These are phyloP conservation scores for Neolamprologus sp. DNA, from an alignment of 2,113 vertebrate species.

Conservation along the genomic window DNA sequence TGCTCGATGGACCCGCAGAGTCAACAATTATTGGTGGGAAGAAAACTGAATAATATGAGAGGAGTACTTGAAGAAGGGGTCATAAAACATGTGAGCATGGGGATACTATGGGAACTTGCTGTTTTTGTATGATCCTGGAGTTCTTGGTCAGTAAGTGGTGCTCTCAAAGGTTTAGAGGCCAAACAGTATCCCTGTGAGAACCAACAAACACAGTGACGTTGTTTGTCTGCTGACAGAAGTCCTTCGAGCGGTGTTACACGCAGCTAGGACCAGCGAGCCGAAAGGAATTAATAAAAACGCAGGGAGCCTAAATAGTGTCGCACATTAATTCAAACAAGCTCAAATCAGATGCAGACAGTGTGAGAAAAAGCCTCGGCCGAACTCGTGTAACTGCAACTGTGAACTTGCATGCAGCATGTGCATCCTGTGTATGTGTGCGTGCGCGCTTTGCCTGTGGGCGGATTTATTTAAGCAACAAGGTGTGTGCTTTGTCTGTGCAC, in stretches of 20 bases:
- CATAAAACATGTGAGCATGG: neutral
- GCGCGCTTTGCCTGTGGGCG: neutral
- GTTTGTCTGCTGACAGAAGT: conserved; percentile 8
- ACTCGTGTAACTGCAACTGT: neutral
- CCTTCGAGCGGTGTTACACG: neutral
- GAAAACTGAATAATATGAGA: neutral
- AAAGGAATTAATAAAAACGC: conserved; percentile 5
- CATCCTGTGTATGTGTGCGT: neutral
- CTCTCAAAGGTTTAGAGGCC: conserved; percentile 14
- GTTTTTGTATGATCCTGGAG: neutral
- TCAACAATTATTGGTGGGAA: neutral
- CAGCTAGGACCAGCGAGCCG: neutral
- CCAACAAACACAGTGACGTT: conserved; percentile 18
- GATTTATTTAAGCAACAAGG: neutral
- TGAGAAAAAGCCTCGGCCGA: neutral
- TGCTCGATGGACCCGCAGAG: neutral
- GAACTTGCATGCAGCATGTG: neutral
- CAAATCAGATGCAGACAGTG: neutral
- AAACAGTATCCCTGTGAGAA: conserved; percentile 45
- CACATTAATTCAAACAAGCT: conserved; percentile 34
- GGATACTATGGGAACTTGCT: conserved; percentile 17
- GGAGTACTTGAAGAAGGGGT: neutral
- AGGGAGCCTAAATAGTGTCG: conserved; percentile 27
- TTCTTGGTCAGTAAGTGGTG: conserved; percentile 11
- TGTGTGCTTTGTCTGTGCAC: conserved; percentile 28